Percentiles rank a stretch among this genome's conserved stretches.
phyloP scores from a whole-genome alignment of 2,888 invertebrate species.

The Prosapia bicincta region DNA sequence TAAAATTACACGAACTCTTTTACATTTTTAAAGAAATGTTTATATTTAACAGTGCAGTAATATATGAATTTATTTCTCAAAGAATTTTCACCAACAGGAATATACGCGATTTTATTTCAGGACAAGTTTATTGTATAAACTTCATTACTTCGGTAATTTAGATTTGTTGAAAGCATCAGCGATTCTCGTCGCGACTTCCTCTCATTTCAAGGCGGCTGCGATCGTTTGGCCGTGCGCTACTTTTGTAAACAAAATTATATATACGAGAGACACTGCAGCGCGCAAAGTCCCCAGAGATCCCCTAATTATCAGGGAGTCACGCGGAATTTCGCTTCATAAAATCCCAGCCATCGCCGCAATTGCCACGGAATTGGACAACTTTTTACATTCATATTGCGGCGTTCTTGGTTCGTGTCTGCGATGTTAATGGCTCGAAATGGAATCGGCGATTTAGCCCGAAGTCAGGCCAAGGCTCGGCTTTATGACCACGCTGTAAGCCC shows the following conservation, averaged over 20 bases:
- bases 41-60: too few relatives aligned
- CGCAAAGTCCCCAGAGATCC: not conserved
- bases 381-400: not conserved
- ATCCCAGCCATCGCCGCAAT: not conserved
- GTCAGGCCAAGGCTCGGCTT: not conserved
- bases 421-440: not conserved
- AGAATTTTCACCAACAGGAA: too few relatives aligned
- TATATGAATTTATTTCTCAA: too few relatives aligned
- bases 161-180: too few relatives aligned
- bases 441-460: not conserved
- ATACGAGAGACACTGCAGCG: not conserved
- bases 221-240: not conserved
- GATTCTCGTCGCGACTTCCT: too few relatives aligned
- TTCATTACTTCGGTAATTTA: too few relatives aligned
- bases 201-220: too few relatives aligned
- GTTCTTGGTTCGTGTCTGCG: not conserved
- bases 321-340: slow-evolving; percentile 2
- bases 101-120: too few relatives aligned
- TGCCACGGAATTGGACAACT: not conserved
- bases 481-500: too few relatives aligned
- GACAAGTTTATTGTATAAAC: too few relatives aligned
- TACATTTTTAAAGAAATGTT: too few relatives aligned
- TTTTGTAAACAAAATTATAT: not conserved
- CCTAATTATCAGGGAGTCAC: not conserved
- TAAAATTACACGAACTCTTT: too few relatives aligned